Evolutionary conservation across 2,797 vertebrate species (phyloP), one percentile per base, ranked within the genome.

Genomic region (Cossypha heuglini): DNA sequence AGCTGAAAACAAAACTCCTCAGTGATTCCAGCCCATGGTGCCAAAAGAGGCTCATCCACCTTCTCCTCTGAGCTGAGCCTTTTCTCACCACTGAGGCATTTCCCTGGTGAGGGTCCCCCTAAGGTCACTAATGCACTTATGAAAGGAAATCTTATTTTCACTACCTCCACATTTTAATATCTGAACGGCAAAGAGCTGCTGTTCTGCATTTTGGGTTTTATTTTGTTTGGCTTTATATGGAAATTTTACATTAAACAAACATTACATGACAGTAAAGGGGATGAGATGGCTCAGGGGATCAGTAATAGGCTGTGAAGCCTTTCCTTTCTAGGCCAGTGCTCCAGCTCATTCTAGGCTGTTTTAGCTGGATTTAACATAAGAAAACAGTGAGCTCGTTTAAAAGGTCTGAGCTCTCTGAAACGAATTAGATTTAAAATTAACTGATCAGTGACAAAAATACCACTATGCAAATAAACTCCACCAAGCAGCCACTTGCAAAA

Each of bases 161-260:
- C 45, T 69, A 33, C 84, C 54, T 66, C 88, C 49, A 37, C 31
- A 59, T 94, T 94, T 95, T 78, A 92, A 73, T 67, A 52, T 69
- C 80, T 90, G 79, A 58, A 77, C 1, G 3, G 66, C 58, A 78
- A 90, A 86, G 62, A 90, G 75, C 54, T 66, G 69, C 78, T 87
- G 78, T 72, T 91, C 68, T 69, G 73, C 58, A 66, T 68, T 80
- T 81, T 0, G 29, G 40, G 40, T 49, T 93, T 95, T 73, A 61
- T 89, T 93, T 85, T 86, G 48, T 55, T 96, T 89, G 76, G 81
- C 33, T 91, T 94, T 76, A 66, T 93, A 81, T 31, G 89, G 81
- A 91, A 89, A 80, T 90, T 80, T 83, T 86, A 43, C 43, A 82
- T 90, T 94, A 95, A 96, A 85, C 84, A 94, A 95, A 93, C 73